Conservation (phyloP, 2,113 vertebrate genomes). For the Platanista minor region DNA sequence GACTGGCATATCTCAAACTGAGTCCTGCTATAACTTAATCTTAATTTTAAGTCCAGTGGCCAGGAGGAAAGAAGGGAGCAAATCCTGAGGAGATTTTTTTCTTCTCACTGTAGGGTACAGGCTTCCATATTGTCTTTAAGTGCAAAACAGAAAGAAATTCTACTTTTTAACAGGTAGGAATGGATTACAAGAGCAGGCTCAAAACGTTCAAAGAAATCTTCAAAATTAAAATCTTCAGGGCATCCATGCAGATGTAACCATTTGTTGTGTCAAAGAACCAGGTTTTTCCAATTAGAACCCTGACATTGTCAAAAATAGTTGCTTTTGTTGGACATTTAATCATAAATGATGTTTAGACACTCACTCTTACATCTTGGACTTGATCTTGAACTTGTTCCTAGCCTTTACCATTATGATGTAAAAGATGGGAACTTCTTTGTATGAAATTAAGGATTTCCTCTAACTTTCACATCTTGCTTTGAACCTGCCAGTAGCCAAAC, state of each 20-base stretch:
- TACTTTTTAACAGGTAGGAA: background rate
- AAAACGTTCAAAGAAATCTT: background rate
- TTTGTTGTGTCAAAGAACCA: background rate
- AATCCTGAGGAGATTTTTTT: background rate
- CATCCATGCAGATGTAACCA: background rate
- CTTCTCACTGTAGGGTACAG: background rate
- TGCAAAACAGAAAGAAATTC: background rate
- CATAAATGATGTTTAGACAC: background rate
- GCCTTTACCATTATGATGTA: background rate
- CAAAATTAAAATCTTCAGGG: background rate
- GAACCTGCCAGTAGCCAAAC: background rate
- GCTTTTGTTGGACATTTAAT: background rate
- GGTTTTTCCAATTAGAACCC: background rate
- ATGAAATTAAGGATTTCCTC: background rate
- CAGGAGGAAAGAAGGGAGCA: background rate
- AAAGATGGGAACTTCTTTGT: background rate
- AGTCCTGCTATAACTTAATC: background rate
- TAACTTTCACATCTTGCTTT: background rate
- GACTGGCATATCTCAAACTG: background rate
- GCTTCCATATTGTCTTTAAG: background rate
- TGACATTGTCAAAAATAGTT: background rate
- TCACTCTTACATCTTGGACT: background rate
- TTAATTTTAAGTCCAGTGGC: background rate
- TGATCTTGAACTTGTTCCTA: background rate
- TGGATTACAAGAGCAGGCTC: background rate